Conservation (phyloP, 2,797 vertebrate species). For the Arctocebus calabarensis region DNA sequence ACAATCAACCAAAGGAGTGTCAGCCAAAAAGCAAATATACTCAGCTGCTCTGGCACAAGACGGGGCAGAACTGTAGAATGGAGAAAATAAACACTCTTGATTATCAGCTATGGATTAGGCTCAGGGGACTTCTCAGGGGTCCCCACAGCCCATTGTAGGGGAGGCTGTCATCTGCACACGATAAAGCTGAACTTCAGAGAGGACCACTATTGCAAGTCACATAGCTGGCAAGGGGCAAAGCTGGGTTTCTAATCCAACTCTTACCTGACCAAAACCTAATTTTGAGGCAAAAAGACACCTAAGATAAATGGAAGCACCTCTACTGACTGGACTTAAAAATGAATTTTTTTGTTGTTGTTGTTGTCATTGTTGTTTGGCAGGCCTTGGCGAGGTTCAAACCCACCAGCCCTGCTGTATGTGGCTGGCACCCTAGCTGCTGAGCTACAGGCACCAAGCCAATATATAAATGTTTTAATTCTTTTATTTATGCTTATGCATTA, state of each 20-base stretch:
- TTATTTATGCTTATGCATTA: too few relatives aligned
- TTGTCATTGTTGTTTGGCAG: too few relatives aligned
- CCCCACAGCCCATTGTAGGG: not conserved
- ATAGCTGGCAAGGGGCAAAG: not conserved
- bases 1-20: not conserved
- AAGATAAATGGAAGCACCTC: not conserved
- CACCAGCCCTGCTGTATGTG: too few relatives aligned
- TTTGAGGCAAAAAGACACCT: not conserved
- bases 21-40: not conserved
- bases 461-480: too few relatives aligned
- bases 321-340: not conserved
- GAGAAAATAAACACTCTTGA: not conserved
- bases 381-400: too few relatives aligned
- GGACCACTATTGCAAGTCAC: too few relatives aligned
- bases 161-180: fast-evolving
- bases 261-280: not conserved
- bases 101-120: fast-evolving
- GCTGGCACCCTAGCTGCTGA: too few relatives aligned
- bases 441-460: too few relatives aligned
- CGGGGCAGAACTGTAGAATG: not conserved
- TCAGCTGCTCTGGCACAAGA: not conserved
- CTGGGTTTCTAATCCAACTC: not conserved
- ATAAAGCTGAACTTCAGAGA: not conserved
- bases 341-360: too few relatives aligned
- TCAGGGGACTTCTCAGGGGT: not conserved